Conservation (phyloP, 2,113 vertebrate genomes). For the Hyperopisus bebe region DNA sequence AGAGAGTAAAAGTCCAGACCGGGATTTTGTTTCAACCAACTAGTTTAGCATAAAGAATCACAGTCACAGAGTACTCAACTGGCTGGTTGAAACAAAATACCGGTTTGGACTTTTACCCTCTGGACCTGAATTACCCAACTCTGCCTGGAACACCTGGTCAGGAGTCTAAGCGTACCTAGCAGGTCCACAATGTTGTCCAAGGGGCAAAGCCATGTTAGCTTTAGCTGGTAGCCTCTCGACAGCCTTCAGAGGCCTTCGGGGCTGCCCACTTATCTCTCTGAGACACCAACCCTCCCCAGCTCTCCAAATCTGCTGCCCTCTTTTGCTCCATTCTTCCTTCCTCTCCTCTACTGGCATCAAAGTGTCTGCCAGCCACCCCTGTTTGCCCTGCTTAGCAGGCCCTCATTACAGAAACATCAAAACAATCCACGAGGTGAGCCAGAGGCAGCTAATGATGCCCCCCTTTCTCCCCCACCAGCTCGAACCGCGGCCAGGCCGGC, state of each 20-base stretch:
- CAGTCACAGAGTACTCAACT: too few species aligned
- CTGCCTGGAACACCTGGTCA: background rate
- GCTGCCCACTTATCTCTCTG: background rate
- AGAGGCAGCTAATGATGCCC: slow-evolving; percentile 57
- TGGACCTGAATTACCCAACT: too few species aligned
- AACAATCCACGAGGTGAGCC: slow-evolving; percentile 56
- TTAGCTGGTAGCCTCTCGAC: background rate
- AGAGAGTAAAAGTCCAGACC: too few species aligned
- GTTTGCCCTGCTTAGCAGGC: slow-evolving; percentile 56
- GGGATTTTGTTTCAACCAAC: too few species aligned
- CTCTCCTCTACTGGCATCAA: slow-evolving; percentile 58
- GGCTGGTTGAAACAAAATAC: too few species aligned
- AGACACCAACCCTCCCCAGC: background rate
- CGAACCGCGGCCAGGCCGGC: slow-evolving; percentile 36
- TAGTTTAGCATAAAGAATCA: too few species aligned
- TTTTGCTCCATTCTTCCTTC: slow-evolving; percentile 20
- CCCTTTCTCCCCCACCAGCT: slow-evolving; percentile 37
- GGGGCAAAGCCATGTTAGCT: background rate
- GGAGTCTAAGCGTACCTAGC: background rate
- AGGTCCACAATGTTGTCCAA: background rate
- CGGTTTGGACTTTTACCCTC: too few species aligned
- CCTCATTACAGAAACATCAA: slow-evolving; percentile 67
- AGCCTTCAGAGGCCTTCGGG: background rate
- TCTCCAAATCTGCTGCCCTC: slow-evolving; percentile 1
- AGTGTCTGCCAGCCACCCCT: slow-evolving; percentile 38